Base-by-base conservation (phyloP, 2,888 invertebrate genomes). In the Formica aserva region DNA sequence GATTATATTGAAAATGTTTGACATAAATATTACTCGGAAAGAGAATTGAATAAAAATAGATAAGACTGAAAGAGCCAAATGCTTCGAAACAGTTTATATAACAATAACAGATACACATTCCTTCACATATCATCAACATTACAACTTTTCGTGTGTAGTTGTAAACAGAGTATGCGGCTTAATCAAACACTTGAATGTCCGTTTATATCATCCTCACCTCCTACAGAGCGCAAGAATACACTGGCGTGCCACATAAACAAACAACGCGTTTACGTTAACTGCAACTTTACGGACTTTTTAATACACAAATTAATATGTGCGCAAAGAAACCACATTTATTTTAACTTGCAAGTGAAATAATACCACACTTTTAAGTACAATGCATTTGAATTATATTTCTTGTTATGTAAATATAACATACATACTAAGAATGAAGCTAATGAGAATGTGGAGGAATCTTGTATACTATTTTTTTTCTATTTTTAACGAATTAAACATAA, bases 251-350 rank as follows among this genome's bases (percentile, higher is more conserved):
- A 83, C 63, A 72, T 75, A 82, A 88, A 85, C 83, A 85, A 74
- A 81, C 60, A 78, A 75, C 63, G 84, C 76, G 81, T 83, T 82
- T 87, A 84, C 74, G 13, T 41, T 82, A 77, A 67, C 74, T 76
- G 62, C 57, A 63, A 60, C 45, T 87, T 74, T 72, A 87, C 80
- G 77, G 84, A 76, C 85, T 85, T 81, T 63, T 69, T 83, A 63
- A 67, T 26, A 41, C 67, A 77, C 83, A 86, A 86, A 86, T 82
- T 82, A 65, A 41, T 26, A 63, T 62, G n/a, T 8, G 55, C 45
- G 82, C 78, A 81, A 85, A 87, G 82, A 86, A 89, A 86, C 76
- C 35, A 67, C 32, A 45, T 78, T 60, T 62, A 60, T 80, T 60
- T 62, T 60, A 32, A 71, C 60, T 71, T 69, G 45, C 11, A 32